Conservation (phyloP, 2,797 vertebrate genomes). For the Hydrolagus colliei region DNA sequence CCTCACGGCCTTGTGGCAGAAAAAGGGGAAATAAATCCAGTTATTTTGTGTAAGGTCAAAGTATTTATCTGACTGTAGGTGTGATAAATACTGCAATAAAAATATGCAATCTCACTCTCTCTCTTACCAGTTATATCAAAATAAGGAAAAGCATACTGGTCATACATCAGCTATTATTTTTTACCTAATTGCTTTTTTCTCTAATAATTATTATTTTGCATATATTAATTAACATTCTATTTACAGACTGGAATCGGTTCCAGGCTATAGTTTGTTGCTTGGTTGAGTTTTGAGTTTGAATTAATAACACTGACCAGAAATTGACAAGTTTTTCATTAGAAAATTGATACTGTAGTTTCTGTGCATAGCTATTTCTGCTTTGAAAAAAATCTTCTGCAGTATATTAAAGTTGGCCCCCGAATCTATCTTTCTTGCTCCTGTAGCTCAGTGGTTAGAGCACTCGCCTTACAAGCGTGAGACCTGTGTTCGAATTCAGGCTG, state of each 20-base stretch:
- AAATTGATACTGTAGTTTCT: neutral
- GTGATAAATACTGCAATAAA: neutral
- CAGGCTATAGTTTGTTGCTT: neutral
- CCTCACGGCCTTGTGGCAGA: neutral
- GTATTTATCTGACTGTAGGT: neutral
- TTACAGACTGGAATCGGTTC: neutral
- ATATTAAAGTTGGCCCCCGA: neutral
- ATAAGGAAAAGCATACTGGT: neutral
- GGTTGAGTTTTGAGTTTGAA: slow-evolving; percentile 6
- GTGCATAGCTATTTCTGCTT: neutral
- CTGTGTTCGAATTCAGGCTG: too few relatives aligned
- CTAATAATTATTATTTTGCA: neutral
- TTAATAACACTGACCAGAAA: neutral
- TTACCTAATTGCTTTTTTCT: neutral
- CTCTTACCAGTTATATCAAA: neutral
- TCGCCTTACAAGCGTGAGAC: too few relatives aligned
- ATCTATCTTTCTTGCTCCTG: neutral
- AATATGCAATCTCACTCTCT: neutral
- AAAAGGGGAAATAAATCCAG: neutral
- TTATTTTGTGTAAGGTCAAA: neutral
- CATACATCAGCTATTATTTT: neutral
- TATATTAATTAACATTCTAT: neutral
- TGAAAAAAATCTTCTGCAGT: neutral
- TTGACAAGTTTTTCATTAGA: neutral
- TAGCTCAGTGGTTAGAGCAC: too few relatives aligned